Base-by-base conservation (phyloP, 2,888 invertebrate genomes). In the Amblyjoppa proteus region DNA sequence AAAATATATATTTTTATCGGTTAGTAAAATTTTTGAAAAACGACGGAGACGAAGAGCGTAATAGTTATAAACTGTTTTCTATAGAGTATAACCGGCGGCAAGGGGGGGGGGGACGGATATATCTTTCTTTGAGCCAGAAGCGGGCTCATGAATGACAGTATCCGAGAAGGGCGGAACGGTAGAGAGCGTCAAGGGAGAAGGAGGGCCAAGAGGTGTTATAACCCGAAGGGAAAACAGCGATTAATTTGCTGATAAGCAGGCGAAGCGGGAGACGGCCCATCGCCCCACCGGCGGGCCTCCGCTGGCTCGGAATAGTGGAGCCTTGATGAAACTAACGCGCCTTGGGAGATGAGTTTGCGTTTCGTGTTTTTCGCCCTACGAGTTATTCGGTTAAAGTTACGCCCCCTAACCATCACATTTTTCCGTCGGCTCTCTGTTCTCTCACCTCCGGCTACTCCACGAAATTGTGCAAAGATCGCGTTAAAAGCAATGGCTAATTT, bases 221-320 rank as follows among this genome's bases (percentile, higher is more conserved):
- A 79, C 61, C 76, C 76, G 80, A 75, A 83, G 76, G 82, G 85
- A 85, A 85, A 82, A 80, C 82, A 82, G 80, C 71, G 85, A 85
- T 85, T 83, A 85, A 85, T 85, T 85, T 79, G 85, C 78, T 83
- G 85, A 85, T 85, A 85, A 85, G 85, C 28, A 51, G 20, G 61
- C 71, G 76, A 80, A 80, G 58, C 71, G 41, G 71, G 76, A 82
- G 45, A 16, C 56, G 49, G 38, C 49, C 77, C 53, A 51, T 56
- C 53, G 77, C 38, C 9, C 51, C 28, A 64, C 70, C 13, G 45
- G 80, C 16, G 51, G 68, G 71, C 25, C 41, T 80, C 58, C 28
- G 38, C n/a, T 64, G 41, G 31, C 51, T 34, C 53, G 64, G 53
- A 13, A 38, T 38, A 38, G 49, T 38, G 61, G 16, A 71, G 71